Base-by-base conservation (phyloP, 2,888 invertebrate genomes). In the Julus scanicus region DNA sequence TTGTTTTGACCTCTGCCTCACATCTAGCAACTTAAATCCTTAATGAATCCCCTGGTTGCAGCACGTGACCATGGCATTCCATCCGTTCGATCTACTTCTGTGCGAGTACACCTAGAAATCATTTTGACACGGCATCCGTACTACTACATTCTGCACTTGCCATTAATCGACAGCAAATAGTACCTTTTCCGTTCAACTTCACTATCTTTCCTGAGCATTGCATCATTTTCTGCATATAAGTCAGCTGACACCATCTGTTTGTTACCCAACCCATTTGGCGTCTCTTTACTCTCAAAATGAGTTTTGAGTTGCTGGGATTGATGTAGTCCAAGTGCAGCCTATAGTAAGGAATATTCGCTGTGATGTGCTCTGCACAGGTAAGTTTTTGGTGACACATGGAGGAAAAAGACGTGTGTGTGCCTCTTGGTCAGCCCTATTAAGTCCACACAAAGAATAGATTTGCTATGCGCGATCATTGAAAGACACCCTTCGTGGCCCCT, bases 271-370 rank as follows among this genome's bases (percentile, higher is more conserved):
- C 57, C 57, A 57, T 57, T 57, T 57, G 57, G 57, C 57, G 57
- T 57, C 57, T 57, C 57, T 57, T 57, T 57, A 57, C 15, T 57
- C 57, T 57, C 57, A 17, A 57, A 57, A 57, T 57, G 57, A 57
- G 15, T 57, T 57, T 57, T 57, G 57, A 57, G 57, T 57, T 57
- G 57, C 57, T 57, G 57, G 57, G 57, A 57, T 57, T 57, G 57
- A 57, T 57, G 57, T 57, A 57, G 57, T 57, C 57, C 57, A 57
- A 57, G 57, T 57, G 57, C 57, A 57, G 57, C 57, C 57, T 57
- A 57, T 57, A 57, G 84, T 84, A 57, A 57, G 49, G 87, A 87
- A 87, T 87, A 87, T 87, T 87, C 53, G 87, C 87, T 87, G 87
- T 57, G 87, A 49, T 37, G 44, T 87, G 37, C 57, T 53, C 37